Percentiles rank a stretch among this genome's conserved stretches.
phyloP scores from a whole-genome alignment of 2,888 invertebrate species.

The Himalopsyche japonica region DNA sequence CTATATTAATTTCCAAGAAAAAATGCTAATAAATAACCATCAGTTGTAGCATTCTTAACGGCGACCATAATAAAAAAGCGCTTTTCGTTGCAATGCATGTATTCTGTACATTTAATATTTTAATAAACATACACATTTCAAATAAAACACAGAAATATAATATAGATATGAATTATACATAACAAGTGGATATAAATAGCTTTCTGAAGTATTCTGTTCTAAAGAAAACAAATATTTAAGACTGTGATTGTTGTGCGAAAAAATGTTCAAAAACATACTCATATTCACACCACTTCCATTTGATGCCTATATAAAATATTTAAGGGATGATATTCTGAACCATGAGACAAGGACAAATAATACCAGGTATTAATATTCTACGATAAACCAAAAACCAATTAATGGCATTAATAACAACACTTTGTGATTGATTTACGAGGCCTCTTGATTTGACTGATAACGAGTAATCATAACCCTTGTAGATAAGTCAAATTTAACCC shows the following conservation, averaged over 20 bases:
- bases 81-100: too few relatives aligned
- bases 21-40: not conserved
- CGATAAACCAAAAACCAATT: not conserved
- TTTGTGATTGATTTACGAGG: not conserved
- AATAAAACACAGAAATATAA: too few relatives aligned
- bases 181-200: too few relatives aligned
- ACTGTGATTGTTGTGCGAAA: too few relatives aligned
- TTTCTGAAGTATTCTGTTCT: too few relatives aligned
- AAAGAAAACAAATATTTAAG: too few relatives aligned
- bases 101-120: too few relatives aligned
- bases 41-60: not conserved
- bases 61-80: not conserved
- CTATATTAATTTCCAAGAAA: constrained; percentile 3
- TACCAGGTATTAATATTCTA: not conserved
- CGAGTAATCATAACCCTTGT: not conserved
- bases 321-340: not conserved
- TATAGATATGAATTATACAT: too few relatives aligned
- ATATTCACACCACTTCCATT: too few relatives aligned
- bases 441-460: not conserved
- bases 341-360: not conserved
- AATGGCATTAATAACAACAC: not conserved
- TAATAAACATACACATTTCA: too few relatives aligned
- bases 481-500: not conserved
- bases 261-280: too few relatives aligned
- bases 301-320: too few relatives aligned